Evolutionary conservation across 2,888 invertebrate genomes (phyloP).

Genomic region (Cylindroiulus punctatus): DNA sequence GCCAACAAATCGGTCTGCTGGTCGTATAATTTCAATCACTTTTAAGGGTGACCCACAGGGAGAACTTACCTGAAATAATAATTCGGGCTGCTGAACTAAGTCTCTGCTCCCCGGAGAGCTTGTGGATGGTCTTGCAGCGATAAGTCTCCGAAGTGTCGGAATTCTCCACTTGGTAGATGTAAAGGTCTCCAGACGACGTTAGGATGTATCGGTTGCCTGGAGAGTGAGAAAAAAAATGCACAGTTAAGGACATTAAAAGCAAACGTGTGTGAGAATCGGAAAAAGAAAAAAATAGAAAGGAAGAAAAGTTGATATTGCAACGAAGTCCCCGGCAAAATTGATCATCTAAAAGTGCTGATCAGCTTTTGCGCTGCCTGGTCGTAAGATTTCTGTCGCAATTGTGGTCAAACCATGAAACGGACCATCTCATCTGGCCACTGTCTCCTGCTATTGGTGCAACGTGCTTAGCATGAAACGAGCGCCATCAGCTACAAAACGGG

Average conservation of each 20-base stretch:
- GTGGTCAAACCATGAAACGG: conserved; percentile 27
- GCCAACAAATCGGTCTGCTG: not conserved
- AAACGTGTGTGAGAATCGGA: not conserved
- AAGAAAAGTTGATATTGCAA: conserved; percentile 15
- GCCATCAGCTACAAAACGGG: conserved; percentile 49
- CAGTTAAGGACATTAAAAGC: conserved; percentile 11
- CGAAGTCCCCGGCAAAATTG: conserved; percentile 11
- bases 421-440: conserved; percentile 23
- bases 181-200: conserved; percentile 58
- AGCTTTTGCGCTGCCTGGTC: not conserved
- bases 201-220: conserved; percentile 58
- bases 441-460: conserved; percentile 41
- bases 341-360: conserved; percentile 48
- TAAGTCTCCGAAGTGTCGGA: conserved; percentile 57
- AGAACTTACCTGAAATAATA: conserved; percentile 59
- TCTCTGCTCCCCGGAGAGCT: conserved; percentile 57
- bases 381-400: conserved; percentile 19
- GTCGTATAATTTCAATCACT: conserved; percentile 44
- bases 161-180: conserved; percentile 57
- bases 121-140: conserved; percentile 58
- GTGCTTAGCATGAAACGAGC: conserved; percentile 46
- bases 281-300: not conserved
- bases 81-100: conserved; percentile 58
- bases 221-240: conserved; percentile 48
- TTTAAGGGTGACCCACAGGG: not conserved